These are phyloP conservation scores for Trichomalopsis sarcophagae DNA, from an alignment of 1,140 invertebrate species.

Conservation along the genomic window DNA sequence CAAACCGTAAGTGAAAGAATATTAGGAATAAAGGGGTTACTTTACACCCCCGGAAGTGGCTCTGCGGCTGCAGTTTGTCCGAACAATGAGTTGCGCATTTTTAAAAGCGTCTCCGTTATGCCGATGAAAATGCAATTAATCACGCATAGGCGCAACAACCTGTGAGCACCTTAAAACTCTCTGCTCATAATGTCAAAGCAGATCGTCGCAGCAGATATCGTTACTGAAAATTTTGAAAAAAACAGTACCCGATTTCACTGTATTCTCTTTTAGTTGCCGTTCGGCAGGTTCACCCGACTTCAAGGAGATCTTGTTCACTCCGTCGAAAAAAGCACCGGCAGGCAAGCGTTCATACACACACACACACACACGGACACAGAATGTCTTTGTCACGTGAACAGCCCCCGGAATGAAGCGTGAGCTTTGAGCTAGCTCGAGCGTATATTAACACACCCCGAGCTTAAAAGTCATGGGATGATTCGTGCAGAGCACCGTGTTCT, in stretches of 20 bases:
- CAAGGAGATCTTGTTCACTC: not conserved
- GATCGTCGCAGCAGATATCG: no score
- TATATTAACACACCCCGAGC: slow-evolving; percentile 8
- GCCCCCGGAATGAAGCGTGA: not conserved
- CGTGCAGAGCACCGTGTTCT: not conserved
- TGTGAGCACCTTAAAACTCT: no score
- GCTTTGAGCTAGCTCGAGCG: not conserved
- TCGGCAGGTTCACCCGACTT: not conserved
- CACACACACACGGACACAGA: not conserved
- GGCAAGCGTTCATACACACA: not conserved
- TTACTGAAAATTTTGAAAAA: no score
- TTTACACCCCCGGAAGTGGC: not conserved
- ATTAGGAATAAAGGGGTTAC: not conserved
- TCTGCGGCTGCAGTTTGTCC: not conserved
- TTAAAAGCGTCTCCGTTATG: not conserved
- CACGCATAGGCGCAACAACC: no score
- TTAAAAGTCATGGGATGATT: slow-evolving; percentile 8
- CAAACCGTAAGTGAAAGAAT: not conserved
- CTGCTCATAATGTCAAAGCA: no score
- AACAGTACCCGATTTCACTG: no score
- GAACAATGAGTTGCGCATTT: not conserved
- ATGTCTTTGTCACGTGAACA: not conserved
- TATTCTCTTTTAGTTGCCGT: not conserved
- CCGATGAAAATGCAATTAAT: not conserved
- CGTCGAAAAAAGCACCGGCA: not conserved